Conservation (phyloP, 2,113 vertebrate species). For the Canis aureus region DNA sequence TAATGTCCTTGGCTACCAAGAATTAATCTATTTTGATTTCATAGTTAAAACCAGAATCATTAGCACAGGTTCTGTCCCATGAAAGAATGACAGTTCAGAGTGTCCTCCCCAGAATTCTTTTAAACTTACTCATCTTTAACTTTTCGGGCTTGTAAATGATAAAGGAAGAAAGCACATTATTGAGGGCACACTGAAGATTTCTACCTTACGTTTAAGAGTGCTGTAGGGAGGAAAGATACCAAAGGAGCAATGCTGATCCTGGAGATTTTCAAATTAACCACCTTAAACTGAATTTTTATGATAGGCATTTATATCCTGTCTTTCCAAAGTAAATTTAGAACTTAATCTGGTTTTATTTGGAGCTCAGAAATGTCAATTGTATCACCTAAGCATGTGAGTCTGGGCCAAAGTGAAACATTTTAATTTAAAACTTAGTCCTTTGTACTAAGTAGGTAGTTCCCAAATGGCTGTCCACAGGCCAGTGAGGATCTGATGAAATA, state of each 20-base stretch:
- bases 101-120: neutral
- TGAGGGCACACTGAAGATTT: slow-evolving; percentile 50
- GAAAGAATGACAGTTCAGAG: neutral
- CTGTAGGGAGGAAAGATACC: slow-evolving; percentile 7
- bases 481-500: neutral
- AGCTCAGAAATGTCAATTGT: slow-evolving; percentile 64
- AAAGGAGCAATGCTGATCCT: slow-evolving; percentile 33
- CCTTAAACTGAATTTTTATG: slow-evolving; percentile 45
- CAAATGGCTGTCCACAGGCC: slow-evolving; percentile 29
- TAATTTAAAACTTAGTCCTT: slow-evolving; percentile 62
- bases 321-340: slow-evolving; percentile 63
- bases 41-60: neutral
- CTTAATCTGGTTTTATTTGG: slow-evolving; percentile 58
- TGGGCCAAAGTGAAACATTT: slow-evolving; percentile 59
- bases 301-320: slow-evolving; percentile 37
- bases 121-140: slow-evolving; percentile 10
- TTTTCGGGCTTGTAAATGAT: slow-evolving; percentile 47
- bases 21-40: slow-evolving; percentile 10
- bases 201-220: slow-evolving; percentile 39
- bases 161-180: slow-evolving; percentile 45
- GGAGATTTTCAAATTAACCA: slow-evolving; percentile 53
- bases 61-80: neutral
- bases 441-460: slow-evolving; percentile 35
- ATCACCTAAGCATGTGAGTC: slow-evolving; percentile 27
- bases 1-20: neutral